Evolutionary conservation across 2,888 invertebrate genomes (phyloP).

Genomic region (Caenorhabditis panamensis): DNA sequence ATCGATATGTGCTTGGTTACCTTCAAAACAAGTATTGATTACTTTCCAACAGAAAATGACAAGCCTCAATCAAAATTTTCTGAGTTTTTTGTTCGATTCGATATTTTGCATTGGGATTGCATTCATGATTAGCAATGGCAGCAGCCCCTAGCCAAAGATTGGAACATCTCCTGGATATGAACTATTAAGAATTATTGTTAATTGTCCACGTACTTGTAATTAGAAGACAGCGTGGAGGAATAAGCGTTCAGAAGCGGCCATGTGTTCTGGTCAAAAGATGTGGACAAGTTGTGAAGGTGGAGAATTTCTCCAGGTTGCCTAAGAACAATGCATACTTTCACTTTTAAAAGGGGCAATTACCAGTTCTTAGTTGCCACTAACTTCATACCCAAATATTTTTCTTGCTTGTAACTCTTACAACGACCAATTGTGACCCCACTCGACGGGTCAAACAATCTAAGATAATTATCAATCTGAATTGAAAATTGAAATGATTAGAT

Average conservation of each 20-base stretch:
- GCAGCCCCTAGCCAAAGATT: constrained; percentile 20
- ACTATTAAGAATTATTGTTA: too few relatives aligned
- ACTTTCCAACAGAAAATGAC: too few relatives aligned
- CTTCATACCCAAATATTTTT: constrained; percentile 15
- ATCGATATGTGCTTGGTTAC: too few relatives aligned
- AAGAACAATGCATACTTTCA: background rate
- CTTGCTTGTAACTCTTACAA: background rate
- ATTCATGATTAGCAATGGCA: constrained; percentile 20
- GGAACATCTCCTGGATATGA: too few relatives aligned
- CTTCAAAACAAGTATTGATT: too few relatives aligned
- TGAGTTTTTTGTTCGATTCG: too few relatives aligned
- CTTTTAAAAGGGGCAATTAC: background rate
- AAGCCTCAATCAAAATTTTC: too few relatives aligned
- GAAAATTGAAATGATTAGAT: too few relatives aligned
- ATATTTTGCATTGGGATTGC: constrained; percentile 12
- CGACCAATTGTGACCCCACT: constrained; percentile 9
- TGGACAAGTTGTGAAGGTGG: constrained; percentile 1
- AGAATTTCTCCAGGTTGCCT: background rate
- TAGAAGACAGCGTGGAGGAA: background rate
- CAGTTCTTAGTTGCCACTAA: constrained; percentile 12
- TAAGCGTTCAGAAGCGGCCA: constrained; percentile 2
- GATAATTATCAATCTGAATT: constrained; percentile 22
- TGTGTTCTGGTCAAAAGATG: background rate
- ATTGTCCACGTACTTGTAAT: too few relatives aligned
- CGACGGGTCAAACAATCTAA: constrained; percentile 9